Evolutionary conservation across 2,113 vertebrate genomes (phyloP), one percentile per base, ranked within the genome.

Genomic region (Chaetodon trifascialis): DNA sequence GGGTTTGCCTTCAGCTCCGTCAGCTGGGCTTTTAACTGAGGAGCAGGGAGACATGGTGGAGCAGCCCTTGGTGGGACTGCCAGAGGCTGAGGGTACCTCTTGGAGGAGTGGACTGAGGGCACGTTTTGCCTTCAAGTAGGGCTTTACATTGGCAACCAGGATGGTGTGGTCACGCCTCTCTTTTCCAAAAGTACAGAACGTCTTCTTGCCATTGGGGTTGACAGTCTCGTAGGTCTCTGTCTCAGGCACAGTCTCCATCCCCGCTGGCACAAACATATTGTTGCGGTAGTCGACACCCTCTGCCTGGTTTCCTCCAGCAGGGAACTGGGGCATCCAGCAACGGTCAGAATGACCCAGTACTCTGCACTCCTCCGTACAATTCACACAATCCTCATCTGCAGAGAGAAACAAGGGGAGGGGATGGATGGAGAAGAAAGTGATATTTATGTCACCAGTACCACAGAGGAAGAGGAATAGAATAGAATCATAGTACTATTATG

Each of bases 301-400:
- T 80, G 97, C 97, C 93, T 98, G 98, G 92, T 96, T 96, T 94
- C 96, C 91, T 78, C 94, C 95, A 81, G 96, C 91, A 60, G 98
- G 97, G 93, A 99, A 99, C 96, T 99, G 97, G 90, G 98, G 98
- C 98, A 99, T 99, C 98, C 98, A 99, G 94, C 98, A 99, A 91
- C 97, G 97, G 95, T 99, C 98, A 80, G 98, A 99, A 95, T 99
- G 98, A 93, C 98, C 98, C 94, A 99, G 97, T 59, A 99, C 97
- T 94, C 97, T 94, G 94, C 98, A 99, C 96, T 99, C 98, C 90
- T 99, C 98, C 76, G 98, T 99, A 92, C 98, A 99, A 91, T 99
- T 99, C 95, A 99, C 95, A 87, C 98, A 99, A 95, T 99, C 98
- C 95, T 99, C 98, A 92, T 98, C 98, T 99, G 96, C 23, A 95